Base-by-base conservation (phyloP, 1,140 invertebrate species). In the Eurytemora carolleeae region DNA sequence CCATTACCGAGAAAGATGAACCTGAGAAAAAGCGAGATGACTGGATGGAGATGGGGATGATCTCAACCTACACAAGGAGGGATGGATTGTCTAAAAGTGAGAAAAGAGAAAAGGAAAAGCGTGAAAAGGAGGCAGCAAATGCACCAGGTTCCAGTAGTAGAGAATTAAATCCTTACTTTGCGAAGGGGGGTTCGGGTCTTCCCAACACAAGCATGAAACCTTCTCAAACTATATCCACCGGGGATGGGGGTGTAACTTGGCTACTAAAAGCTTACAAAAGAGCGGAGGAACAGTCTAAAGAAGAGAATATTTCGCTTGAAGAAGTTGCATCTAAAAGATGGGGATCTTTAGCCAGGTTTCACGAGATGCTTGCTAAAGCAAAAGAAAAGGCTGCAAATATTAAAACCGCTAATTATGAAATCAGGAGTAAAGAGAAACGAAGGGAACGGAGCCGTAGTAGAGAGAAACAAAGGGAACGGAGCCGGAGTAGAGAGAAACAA, bases 111-210 rank as follows among this genome's bases (percentile, higher is more conserved):
- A 21, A 18, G 18, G 59, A 63, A 26, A 44, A 44, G n/a, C 31
- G 31, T 12, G 31, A 44, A n/a, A 7, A 12, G 31, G 31, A 44
- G 31, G 31, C 31, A 12, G n/a, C 7, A 44, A 44, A 44, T 44
- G 31, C 31, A 12, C 82, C 83, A 44, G 80, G 82, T 1, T 82
- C 81, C 64, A 82, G 81, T 68, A 70, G 68, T 1, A 75, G 79
- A 67, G 90, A 95, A 75, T 73, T 92, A 55, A 96, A 96, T 78
- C 89, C 87, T 1, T 87, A 90, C 71, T 93, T 88, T 87, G 89
- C 87, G 76, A 76, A 84, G 73, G 86, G 85, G 61, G 89, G 89
- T 15, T 80, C 76, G 55, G 89, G 89, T 17, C 70, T 93, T 59
- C 88, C 85, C 22, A 44, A 44, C n/a, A 62, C 69, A 21, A 66